Percentiles rank a stretch among this genome's conserved stretches.
Evolutionary conservation across 2,888 invertebrate genomes (phyloP).

Genomic region (Ichneumon xanthorius): DNA sequence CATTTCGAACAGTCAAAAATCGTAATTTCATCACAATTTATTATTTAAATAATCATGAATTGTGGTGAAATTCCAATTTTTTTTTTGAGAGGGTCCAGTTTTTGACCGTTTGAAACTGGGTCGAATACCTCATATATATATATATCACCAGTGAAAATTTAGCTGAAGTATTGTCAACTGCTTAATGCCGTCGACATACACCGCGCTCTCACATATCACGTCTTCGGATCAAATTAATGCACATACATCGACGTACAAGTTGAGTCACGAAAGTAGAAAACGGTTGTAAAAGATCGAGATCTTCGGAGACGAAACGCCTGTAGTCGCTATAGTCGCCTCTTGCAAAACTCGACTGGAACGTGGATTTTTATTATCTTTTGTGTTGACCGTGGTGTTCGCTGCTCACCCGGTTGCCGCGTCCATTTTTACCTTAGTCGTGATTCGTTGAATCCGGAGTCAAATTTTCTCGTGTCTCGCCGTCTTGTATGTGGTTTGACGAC

Average conservation of each 20-base stretch:
- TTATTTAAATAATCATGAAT: too few species aligned
- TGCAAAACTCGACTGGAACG: not conserved
- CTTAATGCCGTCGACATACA: not conserved
- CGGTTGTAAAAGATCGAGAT: not conserved
- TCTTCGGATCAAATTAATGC: slow-evolving; percentile 44
- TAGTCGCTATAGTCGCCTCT: not conserved
- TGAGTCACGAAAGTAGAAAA: not conserved
- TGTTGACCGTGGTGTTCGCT: not conserved
- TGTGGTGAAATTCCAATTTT: too few species aligned
- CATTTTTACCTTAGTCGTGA: not conserved
- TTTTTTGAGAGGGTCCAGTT: too few species aligned
- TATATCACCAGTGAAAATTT: too few species aligned
- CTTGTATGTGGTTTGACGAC: not conserved
- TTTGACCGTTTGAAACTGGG: too few species aligned
- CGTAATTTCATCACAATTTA: too few species aligned
- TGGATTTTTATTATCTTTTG: not conserved
- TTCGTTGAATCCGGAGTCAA: not conserved
- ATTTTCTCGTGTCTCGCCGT: not conserved
- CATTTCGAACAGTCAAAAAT: too few species aligned
- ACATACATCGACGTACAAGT: slow-evolving; percentile 3
- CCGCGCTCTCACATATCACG: slow-evolving; percentile 5
- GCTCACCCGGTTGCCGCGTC: not conserved
- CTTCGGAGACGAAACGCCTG: too few species aligned
- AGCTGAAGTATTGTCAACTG: too few species aligned
- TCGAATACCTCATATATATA: too few species aligned